Base-by-base conservation (phyloP, 2,888 invertebrate species). In the Ophraella communa region DNA sequence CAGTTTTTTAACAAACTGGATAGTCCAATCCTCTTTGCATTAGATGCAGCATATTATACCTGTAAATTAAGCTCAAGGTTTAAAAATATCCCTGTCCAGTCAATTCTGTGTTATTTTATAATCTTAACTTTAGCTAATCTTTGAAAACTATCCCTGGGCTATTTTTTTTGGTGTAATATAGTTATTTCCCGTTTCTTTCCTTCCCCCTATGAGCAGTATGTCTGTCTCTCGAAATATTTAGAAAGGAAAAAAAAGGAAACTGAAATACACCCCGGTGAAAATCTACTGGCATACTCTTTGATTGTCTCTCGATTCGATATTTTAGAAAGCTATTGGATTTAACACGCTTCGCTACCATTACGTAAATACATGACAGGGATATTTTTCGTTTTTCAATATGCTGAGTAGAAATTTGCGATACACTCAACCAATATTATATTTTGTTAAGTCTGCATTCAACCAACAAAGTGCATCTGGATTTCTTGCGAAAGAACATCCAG, bases 281-380 rank as follows among this genome's bases (percentile, higher is more conserved):
- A 63, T 45, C 63, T 53, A 58, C 56, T 63, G 53, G 53, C 57
- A 58, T 59, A 59, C 58, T 59, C 39, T 51, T 59, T 58, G 63
- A 58, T 52, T 63, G 63, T 63, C 63, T 63, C 53, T 45, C 44
- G 53, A 53, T 63, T 58, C 53, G 63, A 53, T 63, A 63, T 63
- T 63, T 63, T 63, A 63, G 63, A 58, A 58, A 63, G 63, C 63
- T 52, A 63, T 63, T 63, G 49, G 55, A 63, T 59, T 47, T 58
- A 58, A 58, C 58, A 58, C 49, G 58, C 47, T 35, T 24, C 58
- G 21, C 58, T 35, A n/a, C 5, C 18, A 33, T 49, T 49, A 58
- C 33, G 35, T 58, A 58, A 47, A 58, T 49, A 58, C 58, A 39
- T 39, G 39, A 39, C 17, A 39, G 35, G 35, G 39, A 17, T 39